A percentile compares a stretch with the other conserved stretches of the same genome.
These are phyloP conservation scores for Apodemia hepburni DNA, from an alignment of 2,888 invertebrate genomes.

Conservation along the genomic window DNA sequence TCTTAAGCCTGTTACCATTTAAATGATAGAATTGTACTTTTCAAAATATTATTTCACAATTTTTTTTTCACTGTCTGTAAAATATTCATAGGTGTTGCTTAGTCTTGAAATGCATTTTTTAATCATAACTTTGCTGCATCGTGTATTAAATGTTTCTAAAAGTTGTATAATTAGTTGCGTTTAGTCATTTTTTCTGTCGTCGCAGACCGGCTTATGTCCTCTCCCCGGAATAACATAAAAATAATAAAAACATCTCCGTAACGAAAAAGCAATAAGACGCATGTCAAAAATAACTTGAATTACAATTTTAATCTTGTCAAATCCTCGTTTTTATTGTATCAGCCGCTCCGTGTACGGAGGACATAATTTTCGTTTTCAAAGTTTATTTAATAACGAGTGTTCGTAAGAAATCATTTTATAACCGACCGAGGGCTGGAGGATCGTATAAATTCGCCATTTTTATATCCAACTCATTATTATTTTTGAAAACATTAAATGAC, in stretches of 20 bases:
- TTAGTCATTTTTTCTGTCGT: not conserved
- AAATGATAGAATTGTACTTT: no score
- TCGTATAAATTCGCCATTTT: conserved; percentile 73
- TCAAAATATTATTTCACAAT: no score
- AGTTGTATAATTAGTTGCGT: not conserved
- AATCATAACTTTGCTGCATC: not conserved
- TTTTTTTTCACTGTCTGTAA: no score
- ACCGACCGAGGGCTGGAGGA: conserved; percentile 42
- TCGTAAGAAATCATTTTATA: conserved; percentile 69
- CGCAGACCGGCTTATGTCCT: conserved; percentile 8
- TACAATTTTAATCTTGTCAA: conserved; percentile 79
- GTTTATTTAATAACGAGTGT: conserved; percentile 72
- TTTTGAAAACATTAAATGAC: conserved; percentile 36
- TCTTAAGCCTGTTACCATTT: no score
- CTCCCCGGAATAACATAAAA: conserved; percentile 35
- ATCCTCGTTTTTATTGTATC: conserved; percentile 75
- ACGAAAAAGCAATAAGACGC: conserved; percentile 73
- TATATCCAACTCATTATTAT: conserved; percentile 74
- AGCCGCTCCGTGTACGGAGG: conserved; percentile 50
- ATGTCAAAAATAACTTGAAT: conserved; percentile 74
- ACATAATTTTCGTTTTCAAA: conserved; percentile 73
- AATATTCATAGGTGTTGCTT: no score
- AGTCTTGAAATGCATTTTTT: no score
- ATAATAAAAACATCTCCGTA: conserved; percentile 49
- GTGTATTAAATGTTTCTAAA: not conserved